Evolutionary conservation across 2,797 vertebrate species (phyloP).

Genomic region (Sebastes reedi): DNA sequence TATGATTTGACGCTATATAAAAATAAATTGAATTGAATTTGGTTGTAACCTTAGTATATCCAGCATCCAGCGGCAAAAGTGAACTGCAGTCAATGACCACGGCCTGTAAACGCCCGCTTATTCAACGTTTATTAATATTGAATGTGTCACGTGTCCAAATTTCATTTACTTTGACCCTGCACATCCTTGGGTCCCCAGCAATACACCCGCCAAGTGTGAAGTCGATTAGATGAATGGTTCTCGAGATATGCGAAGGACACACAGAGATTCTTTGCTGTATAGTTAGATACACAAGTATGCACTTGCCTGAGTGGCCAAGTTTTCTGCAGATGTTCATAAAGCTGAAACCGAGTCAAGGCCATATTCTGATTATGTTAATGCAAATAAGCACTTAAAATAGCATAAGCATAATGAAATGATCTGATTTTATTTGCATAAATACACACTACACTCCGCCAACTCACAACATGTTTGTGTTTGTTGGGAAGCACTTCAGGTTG

Average conservation of each 20-base stretch:
- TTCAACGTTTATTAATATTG: too few species aligned
- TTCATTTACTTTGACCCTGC: too few species aligned
- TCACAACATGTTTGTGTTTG: neutral
- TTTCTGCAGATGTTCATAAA: neutral
- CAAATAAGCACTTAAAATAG: neutral
- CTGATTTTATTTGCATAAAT: neutral
- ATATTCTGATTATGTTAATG: neutral
- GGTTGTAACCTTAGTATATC: too few species aligned
- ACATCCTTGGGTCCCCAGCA: too few species aligned
- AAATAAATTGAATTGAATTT: neutral
- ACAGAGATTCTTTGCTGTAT: neutral
- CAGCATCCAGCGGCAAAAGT: too few species aligned
- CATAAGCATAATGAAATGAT: neutral
- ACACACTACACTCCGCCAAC: neutral
- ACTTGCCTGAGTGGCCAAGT: neutral
- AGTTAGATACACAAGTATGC: neutral
- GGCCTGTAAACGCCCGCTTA: too few species aligned
- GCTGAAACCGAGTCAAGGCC: neutral
- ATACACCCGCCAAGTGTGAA: neutral
- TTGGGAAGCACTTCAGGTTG: neutral
- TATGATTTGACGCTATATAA: too few species aligned
- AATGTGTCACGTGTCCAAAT: too few species aligned
- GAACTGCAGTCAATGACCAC: too few species aligned
- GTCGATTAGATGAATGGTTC: neutral
- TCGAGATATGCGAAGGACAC: neutral